Conservation (phyloP, 2,888 invertebrate species). For the Mythimna lalbum region DNA sequence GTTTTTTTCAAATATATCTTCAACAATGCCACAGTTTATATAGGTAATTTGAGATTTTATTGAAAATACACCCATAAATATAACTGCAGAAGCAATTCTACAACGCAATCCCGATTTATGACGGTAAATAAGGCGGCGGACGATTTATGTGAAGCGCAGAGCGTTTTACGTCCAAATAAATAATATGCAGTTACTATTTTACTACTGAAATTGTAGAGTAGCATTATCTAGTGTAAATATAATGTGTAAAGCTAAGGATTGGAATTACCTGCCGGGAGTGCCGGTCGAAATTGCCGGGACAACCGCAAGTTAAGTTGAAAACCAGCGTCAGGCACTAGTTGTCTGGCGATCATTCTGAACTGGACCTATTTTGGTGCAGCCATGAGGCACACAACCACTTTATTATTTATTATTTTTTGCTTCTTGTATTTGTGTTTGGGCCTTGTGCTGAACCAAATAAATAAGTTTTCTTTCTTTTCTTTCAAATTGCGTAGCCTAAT, state of each 20-base stretch:
- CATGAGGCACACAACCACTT: no score
- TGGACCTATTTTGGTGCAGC: no score
- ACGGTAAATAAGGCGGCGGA: slow-evolving; percentile 14
- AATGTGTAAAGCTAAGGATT: background rate
- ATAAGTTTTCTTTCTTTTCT: no score
- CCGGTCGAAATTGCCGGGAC: no score
- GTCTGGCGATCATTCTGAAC: no score
- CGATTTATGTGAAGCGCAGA: slow-evolving; percentile 19
- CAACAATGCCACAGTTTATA: background rate
- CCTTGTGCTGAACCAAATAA: no score
- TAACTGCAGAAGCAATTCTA: slow-evolving; percentile 11
- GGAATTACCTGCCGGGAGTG: no score
- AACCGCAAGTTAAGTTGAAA: no score
- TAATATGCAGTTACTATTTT: slow-evolving; percentile 1
- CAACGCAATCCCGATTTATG: slow-evolving; percentile 24
- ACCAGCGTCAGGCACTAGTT: no score
- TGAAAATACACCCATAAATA: slow-evolving; percentile 16
- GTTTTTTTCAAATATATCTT: background rate
- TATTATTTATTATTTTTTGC: no score
- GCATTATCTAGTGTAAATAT: background rate
- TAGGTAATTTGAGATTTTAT: background rate
- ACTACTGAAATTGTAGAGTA: background rate
- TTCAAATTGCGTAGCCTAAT: no score
- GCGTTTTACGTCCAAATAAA: slow-evolving; percentile 20
- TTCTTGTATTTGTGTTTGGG: no score